Evolutionary conservation across 2,113 vertebrate species (phyloP), one percentile per base, ranked within the genome.

Genomic region (Microtus pennsylvanicus): DNA sequence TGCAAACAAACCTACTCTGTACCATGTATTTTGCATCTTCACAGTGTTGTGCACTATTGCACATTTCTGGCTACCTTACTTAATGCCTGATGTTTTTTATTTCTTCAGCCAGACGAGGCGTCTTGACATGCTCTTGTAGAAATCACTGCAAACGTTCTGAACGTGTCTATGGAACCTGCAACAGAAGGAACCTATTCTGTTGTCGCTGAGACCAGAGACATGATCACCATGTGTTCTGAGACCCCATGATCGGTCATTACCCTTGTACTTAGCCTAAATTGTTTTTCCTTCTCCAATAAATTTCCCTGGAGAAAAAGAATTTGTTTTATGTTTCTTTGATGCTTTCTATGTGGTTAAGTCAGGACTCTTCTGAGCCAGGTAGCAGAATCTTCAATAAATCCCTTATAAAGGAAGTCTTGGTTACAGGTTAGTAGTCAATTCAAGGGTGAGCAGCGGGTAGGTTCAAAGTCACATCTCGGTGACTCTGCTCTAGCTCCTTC

Each of bases 151-250:
- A 0, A 28, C 1, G 0, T 85, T 14, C 3, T 4, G 81, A 63
- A 30, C 42, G 0, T 16, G 2, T 7, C 75, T 7, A 2, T 33
- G 82, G 82, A 13, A 0, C 4, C 38, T 85, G 81, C 81, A 8
- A 0, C 1, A 0, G 0, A 1, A 7, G 4, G 3, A 1, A 3
- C 4, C 4, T 17, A 8, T 22, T 52, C 35, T 74, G 47, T 24
- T 88, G 69, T 69, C 4, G 4, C 24, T 74, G 87, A 74, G 33
- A 12, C 52, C 12, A 52, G 3, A 8, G n/a, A 63, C 24, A 28
- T 17, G 22, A 61, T 28, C 3, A 83, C 55, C 14, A 42, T 21
- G 1, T 80, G 3, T 17, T 80, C 47, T 52, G 47, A 52, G 7
- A 35, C 17, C 8, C 30, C 24, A 19, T 28, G 3, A 19, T 42